Evolutionary conservation across 1,140 invertebrate species (phyloP).

Genomic region (Carposina sasakii): DNA sequence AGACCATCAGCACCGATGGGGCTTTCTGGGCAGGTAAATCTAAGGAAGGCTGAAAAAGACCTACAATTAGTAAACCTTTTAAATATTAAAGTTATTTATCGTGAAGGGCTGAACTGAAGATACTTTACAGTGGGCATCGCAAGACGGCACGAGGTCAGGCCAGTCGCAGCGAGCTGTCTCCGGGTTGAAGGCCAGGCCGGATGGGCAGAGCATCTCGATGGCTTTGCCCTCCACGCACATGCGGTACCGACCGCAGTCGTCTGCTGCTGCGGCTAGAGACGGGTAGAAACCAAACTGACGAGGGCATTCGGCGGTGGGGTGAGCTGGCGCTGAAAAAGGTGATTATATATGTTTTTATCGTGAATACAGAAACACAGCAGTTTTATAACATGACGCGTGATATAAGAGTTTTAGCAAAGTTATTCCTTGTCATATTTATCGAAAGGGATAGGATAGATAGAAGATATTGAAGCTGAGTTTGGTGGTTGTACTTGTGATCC

Average conservation of each 20-base stretch:
- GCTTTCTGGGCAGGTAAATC: slow-evolving; percentile 33
- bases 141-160: slow-evolving; percentile 84
- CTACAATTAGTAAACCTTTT: neutral
- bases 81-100: no score
- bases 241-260: slow-evolving; percentile 82
- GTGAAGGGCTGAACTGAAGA: neutral
- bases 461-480: no score
- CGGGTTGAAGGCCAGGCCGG: slow-evolving; percentile 87
- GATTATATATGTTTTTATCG: neutral
- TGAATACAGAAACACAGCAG: neutral
- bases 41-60: slow-evolving; percentile 35
- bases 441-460: no score
- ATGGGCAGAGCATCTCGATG: slow-evolving; percentile 78
- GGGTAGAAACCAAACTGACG: slow-evolving; percentile 88
- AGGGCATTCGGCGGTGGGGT: slow-evolving; percentile 84
- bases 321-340: slow-evolving; percentile 40
- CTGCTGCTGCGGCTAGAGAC: slow-evolving; percentile 73
- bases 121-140: slow-evolving; percentile 79
- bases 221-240: slow-evolving; percentile 83
- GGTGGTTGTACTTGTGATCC: no score
- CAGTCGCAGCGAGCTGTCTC: slow-evolving; percentile 85
- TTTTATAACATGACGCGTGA: no score
- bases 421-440: no score
- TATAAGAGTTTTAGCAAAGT: no score
- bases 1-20: slow-evolving; percentile 23